These are phyloP conservation scores for Agelas oroides DNA, from an alignment of 37 sponge, comb jelly and placozoan species.

Conservation along the genomic window DNA sequence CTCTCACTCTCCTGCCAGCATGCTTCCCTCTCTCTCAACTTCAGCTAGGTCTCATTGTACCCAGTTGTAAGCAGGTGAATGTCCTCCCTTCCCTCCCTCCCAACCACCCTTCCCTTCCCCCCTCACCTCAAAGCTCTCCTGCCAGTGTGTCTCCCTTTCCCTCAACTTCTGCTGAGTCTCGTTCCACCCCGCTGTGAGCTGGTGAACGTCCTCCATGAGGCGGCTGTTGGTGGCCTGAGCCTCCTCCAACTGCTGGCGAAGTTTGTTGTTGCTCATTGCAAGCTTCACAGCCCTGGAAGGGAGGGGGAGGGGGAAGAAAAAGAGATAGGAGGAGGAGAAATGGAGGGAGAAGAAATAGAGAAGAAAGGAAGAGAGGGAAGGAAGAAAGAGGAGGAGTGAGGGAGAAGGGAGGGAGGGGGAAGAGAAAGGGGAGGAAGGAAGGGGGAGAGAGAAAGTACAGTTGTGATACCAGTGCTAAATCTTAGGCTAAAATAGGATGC, in stretches of 20 bases:
- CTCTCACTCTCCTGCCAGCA: slow-evolving; percentile 29
- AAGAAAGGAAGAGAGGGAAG: no score
- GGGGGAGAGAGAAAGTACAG: not conserved
- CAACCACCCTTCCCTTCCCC: no score
- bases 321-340: no score
- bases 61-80: slow-evolving; percentile 46
- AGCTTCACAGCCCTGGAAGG: slow-evolving; percentile 54
- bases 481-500: no score
- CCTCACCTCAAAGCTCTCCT: slow-evolving; percentile 14
- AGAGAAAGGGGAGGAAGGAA: no score
- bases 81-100: no score
- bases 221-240: slow-evolving; percentile 15
- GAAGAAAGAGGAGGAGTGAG: not conserved
- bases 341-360: not conserved
- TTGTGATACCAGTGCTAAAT: no score
- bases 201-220: slow-evolving; percentile 53
- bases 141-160: slow-evolving; percentile 44
- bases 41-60: slow-evolving; percentile 29
- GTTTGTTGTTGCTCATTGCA: slow-evolving; percentile 34
- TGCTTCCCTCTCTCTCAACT: slow-evolving; percentile 38
- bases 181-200: slow-evolving; percentile 41
- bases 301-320: no score
- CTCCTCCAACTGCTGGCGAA: slow-evolving; percentile 63
- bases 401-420: no score
- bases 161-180: slow-evolving; percentile 23